Base-by-base conservation (phyloP, 2,113 vertebrate species). In the Bos taurus region DNA sequence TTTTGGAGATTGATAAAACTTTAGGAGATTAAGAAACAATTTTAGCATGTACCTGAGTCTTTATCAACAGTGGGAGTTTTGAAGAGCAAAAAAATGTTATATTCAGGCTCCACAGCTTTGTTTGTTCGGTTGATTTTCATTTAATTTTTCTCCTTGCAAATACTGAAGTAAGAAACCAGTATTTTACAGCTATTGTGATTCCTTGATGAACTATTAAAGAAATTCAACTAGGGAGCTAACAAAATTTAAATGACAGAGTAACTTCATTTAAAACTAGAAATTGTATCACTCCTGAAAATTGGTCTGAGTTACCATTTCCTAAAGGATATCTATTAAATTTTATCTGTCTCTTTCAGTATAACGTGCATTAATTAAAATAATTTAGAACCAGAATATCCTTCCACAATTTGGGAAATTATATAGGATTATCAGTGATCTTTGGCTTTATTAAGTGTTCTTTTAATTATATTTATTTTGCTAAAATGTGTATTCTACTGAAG, bases 241-340 rank as follows among this genome's bases (percentile, higher is more conserved):
- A 87, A 92, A 96, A 90, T 60, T 71, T 36, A 92, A 92, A 74
- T 78, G 30, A 87, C 81, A 92, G 6, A 78, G 59, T 90, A 91
- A 36, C 25, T 88, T 78, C 59, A 85, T 84, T 97, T 89, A 96
- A 97, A 97, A 71, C 46, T 48, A 88, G 26, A 77, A 88, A 93
- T 95, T 77, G 7, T 13, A 16, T 83, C 84, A 87, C 3, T 88
- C 13, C 30, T 97, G 81, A 90, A 62, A 96, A 13, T 3, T 33
- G 88, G 23, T 48, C 60, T 64, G 40, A 86, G 25, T 0, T 7
- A 46, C 19, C 9, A 92, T 23, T 81, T 64, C 43, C 60, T 86
- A n/a, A 95, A 97, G 86, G 17, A 3, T 54, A 97, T 57, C 52
- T 92, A 43, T 17, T 89, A 36, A 60, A 80, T 62, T 71, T 96